Evolutionary conservation across 2,888 invertebrate genomes (phyloP).

Genomic region (Rosalia funebris): DNA sequence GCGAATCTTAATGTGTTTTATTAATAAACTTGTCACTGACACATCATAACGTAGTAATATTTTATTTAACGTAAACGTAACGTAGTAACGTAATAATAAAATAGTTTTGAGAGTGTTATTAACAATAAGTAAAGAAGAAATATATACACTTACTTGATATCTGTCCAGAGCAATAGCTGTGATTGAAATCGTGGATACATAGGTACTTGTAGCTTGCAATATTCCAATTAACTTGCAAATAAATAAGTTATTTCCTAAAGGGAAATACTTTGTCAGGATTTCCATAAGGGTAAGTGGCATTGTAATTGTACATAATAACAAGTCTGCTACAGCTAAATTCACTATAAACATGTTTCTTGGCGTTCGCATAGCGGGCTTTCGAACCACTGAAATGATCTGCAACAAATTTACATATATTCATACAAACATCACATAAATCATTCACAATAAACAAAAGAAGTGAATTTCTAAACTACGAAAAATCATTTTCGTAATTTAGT

Average conservation of each 20-base stretch:
- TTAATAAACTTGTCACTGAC: too few relatives aligned
- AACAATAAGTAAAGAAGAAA: too few relatives aligned
- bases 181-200: conserved; percentile 93
- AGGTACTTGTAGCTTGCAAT: conserved; percentile 89
- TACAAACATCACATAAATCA: too few relatives aligned
- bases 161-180: conserved; percentile 89
- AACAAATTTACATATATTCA: too few relatives aligned
- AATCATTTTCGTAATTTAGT: too few relatives aligned
- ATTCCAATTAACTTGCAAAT: conserved; percentile 88
- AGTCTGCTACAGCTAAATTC: conserved; percentile 87
- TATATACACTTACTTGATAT: conserved; percentile 72
- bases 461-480: too few relatives aligned
- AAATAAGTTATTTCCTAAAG: conserved; percentile 79
- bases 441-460: too few relatives aligned
- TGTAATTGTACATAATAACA: conserved; percentile 87
- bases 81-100: too few relatives aligned
- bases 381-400: conserved; percentile 72
- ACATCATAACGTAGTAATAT: too few relatives aligned
- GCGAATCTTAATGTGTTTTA: too few relatives aligned
- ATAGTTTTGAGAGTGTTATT: too few relatives aligned
- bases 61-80: too few relatives aligned
- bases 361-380: conserved; percentile 90
- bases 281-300: conserved; percentile 92
- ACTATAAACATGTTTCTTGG: conserved; percentile 94
- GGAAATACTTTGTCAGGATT: conserved; percentile 87